Base-by-base conservation (phyloP, 2,113 vertebrate species). In the Pipa parva region DNA sequence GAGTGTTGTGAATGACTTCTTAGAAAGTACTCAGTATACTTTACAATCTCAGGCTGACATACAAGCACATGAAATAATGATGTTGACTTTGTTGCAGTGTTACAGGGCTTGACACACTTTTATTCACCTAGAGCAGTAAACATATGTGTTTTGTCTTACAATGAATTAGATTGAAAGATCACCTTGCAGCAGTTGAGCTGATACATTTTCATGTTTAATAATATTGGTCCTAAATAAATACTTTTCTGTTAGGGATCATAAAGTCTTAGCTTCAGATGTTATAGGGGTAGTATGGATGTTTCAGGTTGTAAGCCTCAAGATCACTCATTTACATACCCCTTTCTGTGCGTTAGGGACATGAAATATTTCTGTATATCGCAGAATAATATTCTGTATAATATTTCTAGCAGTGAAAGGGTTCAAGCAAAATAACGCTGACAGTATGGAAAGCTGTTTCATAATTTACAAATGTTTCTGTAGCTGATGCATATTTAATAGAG, bases 401-500 rank as follows among this genome's bases (percentile, higher is more conserved):
- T n/a, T n/a, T 20, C 46, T 49, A 4, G 46, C 46, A 22, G 4
- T 49, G 20, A 58, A 58, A 29, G 31, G 20, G 25, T 54, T 49
- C n/a, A 15, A 13, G 5, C 11, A 60, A 52, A 52, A 37, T 15
- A 49, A 64, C 20, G 3, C 3, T 56, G 52, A 28, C 56, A 51
- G 45, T 21, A 10, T 29, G 65, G 39, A 60, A 69, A n/a, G n/a
- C 57, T 42, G 9, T 49, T 68, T 39, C 65, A 69, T 69, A 29
- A 69, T 60, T 60, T 48, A 60, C 46, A 51, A 28, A 18, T 60
- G 56, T 54, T 69, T 69, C 65, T 69, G 65, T 69, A 69, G 48
- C 65, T 37, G 57, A 69, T 69, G 65, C 56, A 69, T 60, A 69
- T 69, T 69, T 69, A 60, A 69, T 69, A 39, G 65, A 69, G 57